Percentiles rank a stretch among this genome's conserved stretches.
Conservation (phyloP, 2,888 invertebrate genomes). For the Tryphoninae sp. region DNA sequence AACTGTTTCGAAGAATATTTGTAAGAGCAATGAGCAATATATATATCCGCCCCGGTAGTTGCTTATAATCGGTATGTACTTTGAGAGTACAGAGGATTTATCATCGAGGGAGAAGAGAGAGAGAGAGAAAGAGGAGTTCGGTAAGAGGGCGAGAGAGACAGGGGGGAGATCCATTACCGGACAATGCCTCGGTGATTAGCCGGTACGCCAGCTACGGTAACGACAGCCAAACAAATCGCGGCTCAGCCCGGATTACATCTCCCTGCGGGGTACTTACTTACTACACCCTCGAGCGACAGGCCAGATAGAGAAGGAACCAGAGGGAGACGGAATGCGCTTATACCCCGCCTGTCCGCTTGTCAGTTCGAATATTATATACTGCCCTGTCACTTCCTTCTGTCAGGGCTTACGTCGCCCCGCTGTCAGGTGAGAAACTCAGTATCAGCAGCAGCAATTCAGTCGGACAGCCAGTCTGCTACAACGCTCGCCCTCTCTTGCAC, state of each 20-base stretch:
- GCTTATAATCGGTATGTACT: not conserved
- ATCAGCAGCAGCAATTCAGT: slow-evolving; percentile 50
- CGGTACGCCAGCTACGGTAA: slow-evolving; percentile 73
- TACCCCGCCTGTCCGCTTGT: slow-evolving; percentile 52
- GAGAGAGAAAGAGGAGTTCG: slow-evolving; percentile 9
- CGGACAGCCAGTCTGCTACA: slow-evolving; percentile 11
- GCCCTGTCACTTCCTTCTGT: slow-evolving; percentile 70
- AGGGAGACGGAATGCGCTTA: slow-evolving; percentile 42
- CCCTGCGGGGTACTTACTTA: slow-evolving; percentile 66
- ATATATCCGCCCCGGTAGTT: not conserved
- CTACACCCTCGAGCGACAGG: slow-evolving; percentile 59
- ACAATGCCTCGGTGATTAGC: slow-evolving; percentile 77
- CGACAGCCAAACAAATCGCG: slow-evolving; percentile 79
- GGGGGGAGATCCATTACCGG: slow-evolving; percentile 75
- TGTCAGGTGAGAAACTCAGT: slow-evolving; percentile 70
- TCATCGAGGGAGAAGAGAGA: slow-evolving; percentile 11
- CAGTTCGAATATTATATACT: slow-evolving; percentile 73
- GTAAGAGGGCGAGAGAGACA: slow-evolving; percentile 16
- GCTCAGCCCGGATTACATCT: slow-evolving; percentile 77
- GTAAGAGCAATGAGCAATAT: not conserved
- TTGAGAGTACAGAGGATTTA: slow-evolving; percentile 54
- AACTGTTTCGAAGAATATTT: slow-evolving; percentile 30
- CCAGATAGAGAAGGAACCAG: slow-evolving; percentile 23
- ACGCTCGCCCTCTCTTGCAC: not conserved
- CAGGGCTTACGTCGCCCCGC: slow-evolving; percentile 71